Base-by-base conservation (phyloP, 2,113 vertebrate species). In the Cheilinus undulatus region DNA sequence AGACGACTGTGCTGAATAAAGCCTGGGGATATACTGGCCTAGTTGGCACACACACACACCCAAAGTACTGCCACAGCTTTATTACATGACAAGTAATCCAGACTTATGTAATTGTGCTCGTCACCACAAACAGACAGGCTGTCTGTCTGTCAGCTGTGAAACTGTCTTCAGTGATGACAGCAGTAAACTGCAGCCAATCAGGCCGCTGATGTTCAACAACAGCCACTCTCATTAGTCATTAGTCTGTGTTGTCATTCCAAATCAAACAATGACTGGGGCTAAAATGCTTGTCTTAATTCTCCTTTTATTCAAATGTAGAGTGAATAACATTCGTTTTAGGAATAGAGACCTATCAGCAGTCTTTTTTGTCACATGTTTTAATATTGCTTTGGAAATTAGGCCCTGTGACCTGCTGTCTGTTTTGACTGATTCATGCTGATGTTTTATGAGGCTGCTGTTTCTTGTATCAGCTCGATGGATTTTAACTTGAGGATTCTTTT, bases 71-170 rank as follows among this genome's bases (percentile, higher is more conserved):
- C 46, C 30, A 26, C 20, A 57, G 53, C 63, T 68, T 80, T 80
- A 64, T 63, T 73, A 63, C 82, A 61, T 68, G 65, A 72, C 66
- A 81, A 78, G 51, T 85, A 65, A 86, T 82, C 54, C 1, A 1
- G 60, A 80, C 36, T 86, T 86, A 66, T 75, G 83, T 74, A 76
- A 85, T 76, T 76, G 78, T 22, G 45, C 66, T 66, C 9, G 53
- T 79, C 78, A 77, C 23, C 26, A 36, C 59, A 71, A 38, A 81
- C 71, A 82, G 70, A 46, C 63, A 59, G 63, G 58, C 57, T 56
- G 70, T 86, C 59, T 36, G 40, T 54, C 82, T 73, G 73, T 86
- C 75, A 76, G 69, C 40, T 76, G 70, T 61, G 52, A 63, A 72
- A 64, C 77, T 74, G 36, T 79, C 50, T 64, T 43, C 24, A 13